A percentile compares a stretch with the other conserved stretches of the same genome.
These are phyloP conservation scores for Sebastes elongatus DNA, from an alignment of 2,797 vertebrate genomes.

Conservation along the genomic window DNA sequence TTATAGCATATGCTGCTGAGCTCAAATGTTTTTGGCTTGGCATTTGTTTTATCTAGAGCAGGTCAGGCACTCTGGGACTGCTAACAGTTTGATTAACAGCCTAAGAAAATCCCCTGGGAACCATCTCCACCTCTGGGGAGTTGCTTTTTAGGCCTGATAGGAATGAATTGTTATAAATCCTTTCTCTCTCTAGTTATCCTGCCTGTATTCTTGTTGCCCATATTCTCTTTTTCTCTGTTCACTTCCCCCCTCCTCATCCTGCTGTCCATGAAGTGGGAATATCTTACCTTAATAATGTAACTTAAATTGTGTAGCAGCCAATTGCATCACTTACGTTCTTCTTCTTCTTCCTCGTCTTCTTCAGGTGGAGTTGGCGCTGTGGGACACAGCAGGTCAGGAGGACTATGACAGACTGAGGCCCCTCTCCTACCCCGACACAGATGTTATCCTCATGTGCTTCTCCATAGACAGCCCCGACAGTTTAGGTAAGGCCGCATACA, in stretches of 20 bases:
- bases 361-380: constrained; percentile 97
- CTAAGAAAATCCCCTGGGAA: constrained; percentile 23
- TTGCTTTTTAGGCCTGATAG: neutral
- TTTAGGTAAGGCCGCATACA: constrained; percentile 85
- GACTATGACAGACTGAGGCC: constrained; percentile 96
- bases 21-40: constrained; percentile 6
- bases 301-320: too few relatives aligned
- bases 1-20: neutral
- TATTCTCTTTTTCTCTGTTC: neutral
- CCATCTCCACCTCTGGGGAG: neutral
- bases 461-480: constrained; percentile 98
- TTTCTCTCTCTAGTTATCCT: neutral
- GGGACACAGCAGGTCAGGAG: constrained; percentile 98
- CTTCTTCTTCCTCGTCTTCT: neutral
- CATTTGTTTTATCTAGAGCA: constrained; percentile 56
- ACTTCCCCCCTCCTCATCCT: neutral
- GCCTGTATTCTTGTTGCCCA: neutral
- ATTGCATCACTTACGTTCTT: neutral
- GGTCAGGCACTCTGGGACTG: constrained; percentile 31
- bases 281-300: neutral
- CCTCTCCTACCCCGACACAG: constrained; percentile 96
- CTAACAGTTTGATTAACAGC: constrained; percentile 58
- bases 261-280: neutral
- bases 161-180: neutral
- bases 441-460: constrained; percentile 99